Percentiles rank a stretch among this genome's conserved stretches.
Conservation (phyloP, 2,113 vertebrate species). For the Chionodraco myersi region DNA sequence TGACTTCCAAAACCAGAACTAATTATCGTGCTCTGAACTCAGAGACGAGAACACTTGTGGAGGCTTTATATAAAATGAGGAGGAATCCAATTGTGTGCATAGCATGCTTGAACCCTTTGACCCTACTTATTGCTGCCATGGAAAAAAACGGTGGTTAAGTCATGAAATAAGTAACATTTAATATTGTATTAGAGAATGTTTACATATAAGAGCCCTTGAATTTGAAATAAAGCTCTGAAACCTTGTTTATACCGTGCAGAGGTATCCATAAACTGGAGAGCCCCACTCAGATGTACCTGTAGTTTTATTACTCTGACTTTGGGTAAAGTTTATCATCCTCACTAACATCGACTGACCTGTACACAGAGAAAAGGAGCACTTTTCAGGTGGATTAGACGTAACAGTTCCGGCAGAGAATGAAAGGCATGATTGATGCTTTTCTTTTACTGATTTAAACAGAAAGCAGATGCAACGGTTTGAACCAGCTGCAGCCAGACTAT, state of each 20-base stretch:
- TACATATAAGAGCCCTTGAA: no score
- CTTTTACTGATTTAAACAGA: conserved; percentile 27
- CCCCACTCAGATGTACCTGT: background rate
- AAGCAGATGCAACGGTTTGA: conserved; percentile 29
- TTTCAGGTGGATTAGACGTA: background rate
- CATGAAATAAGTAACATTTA: background rate
- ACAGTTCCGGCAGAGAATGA: background rate
- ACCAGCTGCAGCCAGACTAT: conserved; percentile 18
- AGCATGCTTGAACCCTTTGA: background rate
- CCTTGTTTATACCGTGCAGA: background rate
- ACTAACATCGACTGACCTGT: background rate
- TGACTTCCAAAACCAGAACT: conserved; percentile 51
- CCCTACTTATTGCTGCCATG: background rate
- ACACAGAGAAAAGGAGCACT: background rate
- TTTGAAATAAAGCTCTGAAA: background rate
- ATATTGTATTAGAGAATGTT: background rate
- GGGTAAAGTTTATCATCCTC: conserved; percentile 22
- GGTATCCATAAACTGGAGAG: background rate
- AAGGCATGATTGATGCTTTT: conserved; percentile 22
- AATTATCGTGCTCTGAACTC: conserved; percentile 13
- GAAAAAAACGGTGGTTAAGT: no score
- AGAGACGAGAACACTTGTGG: background rate
- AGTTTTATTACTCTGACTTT: background rate
- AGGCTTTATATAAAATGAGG: background rate
- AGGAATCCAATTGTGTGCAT: background rate